Conservation (phyloP, 64 coral and sea anemone genomes). For the Montipora cactus region DNA sequence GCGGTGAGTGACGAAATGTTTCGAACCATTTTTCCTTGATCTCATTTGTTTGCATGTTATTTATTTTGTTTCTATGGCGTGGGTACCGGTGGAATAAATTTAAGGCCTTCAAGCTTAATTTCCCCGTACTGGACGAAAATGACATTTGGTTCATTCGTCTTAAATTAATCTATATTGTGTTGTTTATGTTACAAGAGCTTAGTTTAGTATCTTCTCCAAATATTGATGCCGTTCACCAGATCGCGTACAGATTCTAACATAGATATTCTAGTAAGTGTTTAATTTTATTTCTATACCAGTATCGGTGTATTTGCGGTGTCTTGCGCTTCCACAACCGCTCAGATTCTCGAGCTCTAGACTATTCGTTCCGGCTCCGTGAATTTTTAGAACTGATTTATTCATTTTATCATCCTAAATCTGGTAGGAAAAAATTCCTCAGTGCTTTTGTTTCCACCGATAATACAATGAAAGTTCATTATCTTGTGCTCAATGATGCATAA, state of each 20-base stretch:
- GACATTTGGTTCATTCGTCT: background rate
- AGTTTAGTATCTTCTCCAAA: slow-evolving; percentile 10
- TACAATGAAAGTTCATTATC: slow-evolving; percentile 14
- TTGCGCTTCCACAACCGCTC: background rate
- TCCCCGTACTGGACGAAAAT: background rate
- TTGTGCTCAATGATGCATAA: background rate
- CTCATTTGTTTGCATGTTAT: background rate
- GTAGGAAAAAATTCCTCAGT: background rate
- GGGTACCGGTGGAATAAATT: too few species aligned
- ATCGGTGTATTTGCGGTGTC: background rate
- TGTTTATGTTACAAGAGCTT: slow-evolving; percentile 39
- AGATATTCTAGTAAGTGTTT: background rate
- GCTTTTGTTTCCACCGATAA: background rate
- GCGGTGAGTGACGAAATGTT: background rate
- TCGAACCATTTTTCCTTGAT: background rate
- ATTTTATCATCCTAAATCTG: background rate
- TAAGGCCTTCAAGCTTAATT: too few species aligned
- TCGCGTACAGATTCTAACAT: background rate
- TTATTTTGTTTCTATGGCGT: background rate
- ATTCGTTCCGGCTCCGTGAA: background rate
- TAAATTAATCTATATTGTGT: background rate
- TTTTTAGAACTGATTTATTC: background rate
- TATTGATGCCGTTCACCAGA: background rate
- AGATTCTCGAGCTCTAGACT: background rate
- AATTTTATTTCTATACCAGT: background rate